Conservation (phyloP, 2,797 vertebrate genomes). For the Paedocypris micromegethes region DNA sequence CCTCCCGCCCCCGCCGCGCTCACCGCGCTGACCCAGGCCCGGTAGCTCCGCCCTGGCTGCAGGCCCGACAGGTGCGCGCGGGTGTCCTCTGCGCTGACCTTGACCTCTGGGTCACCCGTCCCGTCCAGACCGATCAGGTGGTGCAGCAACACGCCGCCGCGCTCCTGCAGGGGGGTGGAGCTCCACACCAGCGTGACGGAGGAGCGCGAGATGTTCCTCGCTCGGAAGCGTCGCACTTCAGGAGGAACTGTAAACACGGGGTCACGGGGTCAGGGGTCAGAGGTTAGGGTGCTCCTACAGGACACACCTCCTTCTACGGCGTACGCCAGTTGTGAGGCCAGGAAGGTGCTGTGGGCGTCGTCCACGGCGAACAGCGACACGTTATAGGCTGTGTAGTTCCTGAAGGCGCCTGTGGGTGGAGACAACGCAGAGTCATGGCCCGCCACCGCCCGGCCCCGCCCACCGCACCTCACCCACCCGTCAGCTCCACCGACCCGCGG, state of each 20-base stretch:
- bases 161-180: slow-evolving; percentile 46
- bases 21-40: slow-evolving; percentile 61
- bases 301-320: slow-evolving; percentile 57
- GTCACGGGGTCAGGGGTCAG: not conserved
- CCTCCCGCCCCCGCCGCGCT: slow-evolving; percentile 56
- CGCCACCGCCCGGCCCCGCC: not conserved
- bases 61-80: slow-evolving; percentile 45
- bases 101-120: slow-evolving; percentile 56
- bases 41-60: slow-evolving; percentile 50
- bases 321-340: slow-evolving; percentile 53
- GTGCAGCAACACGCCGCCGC: slow-evolving; percentile 50
- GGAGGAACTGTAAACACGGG: slow-evolving; percentile 53
- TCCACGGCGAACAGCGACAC: slow-evolving; percentile 60
- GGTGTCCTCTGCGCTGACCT: slow-evolving; percentile 41
- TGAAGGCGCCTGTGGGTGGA: slow-evolving; percentile 63
- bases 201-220: slow-evolving; percentile 29
- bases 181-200: slow-evolving; percentile 60
- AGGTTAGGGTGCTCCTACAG: not conserved
- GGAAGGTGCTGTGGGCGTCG: slow-evolving; percentile 25
- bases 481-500: slow-evolving; percentile 40
- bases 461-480: slow-evolving; percentile 53
- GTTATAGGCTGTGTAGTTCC: slow-evolving; percentile 58
- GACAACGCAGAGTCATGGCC: slow-evolving; percentile 50
- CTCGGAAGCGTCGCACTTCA: slow-evolving; percentile 48
- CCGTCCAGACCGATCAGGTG: slow-evolving; percentile 56